A percentile compares a stretch with the other conserved stretches of the same genome.
phyloP scores from a whole-genome alignment of 2,888 invertebrate species.

The Autographa pulchrina region DNA sequence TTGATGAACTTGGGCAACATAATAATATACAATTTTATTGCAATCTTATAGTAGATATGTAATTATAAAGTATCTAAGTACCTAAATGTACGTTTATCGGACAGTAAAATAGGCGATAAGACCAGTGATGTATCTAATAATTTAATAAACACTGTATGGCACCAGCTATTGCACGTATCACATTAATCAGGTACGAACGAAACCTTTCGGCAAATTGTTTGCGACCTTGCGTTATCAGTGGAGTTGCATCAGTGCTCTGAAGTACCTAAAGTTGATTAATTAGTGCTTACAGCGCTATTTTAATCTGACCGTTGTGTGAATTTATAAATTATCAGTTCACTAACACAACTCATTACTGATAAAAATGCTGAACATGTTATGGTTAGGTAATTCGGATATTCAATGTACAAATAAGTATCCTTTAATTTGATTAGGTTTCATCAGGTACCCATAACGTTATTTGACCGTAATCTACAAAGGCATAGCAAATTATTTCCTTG shows the following conservation, averaged over 20 bases:
- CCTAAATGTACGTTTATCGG: conserved; percentile 40
- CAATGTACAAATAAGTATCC: not conserved
- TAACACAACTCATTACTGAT: conserved; percentile 46
- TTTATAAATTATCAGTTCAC: conserved; percentile 56
- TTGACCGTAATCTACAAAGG: conserved; percentile 9
- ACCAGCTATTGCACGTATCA: conserved; percentile 16
- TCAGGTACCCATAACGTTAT: not conserved
- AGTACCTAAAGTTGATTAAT: conserved; percentile 36
- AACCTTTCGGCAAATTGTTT: conserved; percentile 29
- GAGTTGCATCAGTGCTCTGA: conserved; percentile 26
- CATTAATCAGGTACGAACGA: conserved; percentile 15
- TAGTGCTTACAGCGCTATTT: conserved; percentile 27
- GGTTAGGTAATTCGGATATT: not conserved
- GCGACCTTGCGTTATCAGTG: conserved; percentile 54
- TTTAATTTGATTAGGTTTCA: not conserved
- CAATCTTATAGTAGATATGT: not conserved
- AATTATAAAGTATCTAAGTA: not conserved
- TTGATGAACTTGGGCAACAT: conserved; percentile 15
- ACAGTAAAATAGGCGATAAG: conserved; percentile 45
- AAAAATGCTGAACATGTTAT: conserved; percentile 19
- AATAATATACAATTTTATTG: conserved; percentile 32
- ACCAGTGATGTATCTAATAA: conserved; percentile 25
- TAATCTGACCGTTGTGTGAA: conserved; percentile 37
- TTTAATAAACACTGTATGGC: conserved; percentile 25
- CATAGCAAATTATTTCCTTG: conserved; percentile 18